phyloP scores from a whole-genome alignment of 2,113 vertebrate genomes.

The Myodes glareolus region DNA sequence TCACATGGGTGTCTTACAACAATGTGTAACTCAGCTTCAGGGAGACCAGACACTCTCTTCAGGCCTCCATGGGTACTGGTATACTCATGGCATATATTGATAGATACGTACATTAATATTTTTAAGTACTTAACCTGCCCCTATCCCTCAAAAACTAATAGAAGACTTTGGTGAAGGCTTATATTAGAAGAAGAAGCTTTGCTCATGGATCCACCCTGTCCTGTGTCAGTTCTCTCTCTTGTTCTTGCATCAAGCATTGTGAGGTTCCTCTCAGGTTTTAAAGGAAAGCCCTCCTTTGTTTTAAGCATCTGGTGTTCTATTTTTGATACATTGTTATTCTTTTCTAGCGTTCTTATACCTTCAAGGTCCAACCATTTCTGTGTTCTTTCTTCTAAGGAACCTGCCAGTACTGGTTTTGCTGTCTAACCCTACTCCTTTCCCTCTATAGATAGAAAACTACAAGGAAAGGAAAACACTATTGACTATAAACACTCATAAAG shows the following conservation, averaged over 20 bases:
- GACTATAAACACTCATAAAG: not conserved
- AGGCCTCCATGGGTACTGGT: not conserved
- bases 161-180: not conserved
- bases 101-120: not conserved
- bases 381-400: not conserved
- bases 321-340: not conserved
- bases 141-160: too few relatives aligned
- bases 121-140: not conserved
- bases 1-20: not conserved
- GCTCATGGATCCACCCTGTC: not conserved
- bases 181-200: too few relatives aligned
- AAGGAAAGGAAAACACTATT: not conserved
- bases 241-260: not conserved
- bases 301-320: not conserved
- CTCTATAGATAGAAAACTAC: not conserved
- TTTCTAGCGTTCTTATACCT: not conserved
- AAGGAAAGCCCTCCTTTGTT: not conserved
- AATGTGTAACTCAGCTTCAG: not conserved
- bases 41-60: not conserved
- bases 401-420: not conserved
- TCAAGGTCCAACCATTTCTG: not conserved
- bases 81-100: not conserved
- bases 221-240: not conserved
- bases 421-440: not conserved
- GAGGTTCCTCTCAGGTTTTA: not conserved